Base-by-base conservation (phyloP, 2,113 vertebrate genomes). In the Nannospalax galili region DNA sequence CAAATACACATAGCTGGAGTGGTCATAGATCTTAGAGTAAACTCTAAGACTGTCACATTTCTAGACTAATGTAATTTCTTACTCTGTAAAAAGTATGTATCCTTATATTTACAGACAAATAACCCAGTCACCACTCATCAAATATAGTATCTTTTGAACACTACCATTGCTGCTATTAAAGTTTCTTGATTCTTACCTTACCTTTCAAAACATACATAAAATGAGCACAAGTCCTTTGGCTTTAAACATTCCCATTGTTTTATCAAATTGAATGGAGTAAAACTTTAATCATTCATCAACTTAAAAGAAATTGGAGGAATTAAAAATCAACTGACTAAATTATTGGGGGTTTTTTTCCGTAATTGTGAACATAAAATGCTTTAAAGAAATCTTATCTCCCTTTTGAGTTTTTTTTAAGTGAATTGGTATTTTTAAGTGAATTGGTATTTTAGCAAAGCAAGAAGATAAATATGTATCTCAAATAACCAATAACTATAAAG, bases 391-490 rank as follows among this genome's bases (percentile, higher is more conserved):
- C 10, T 37, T 72, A n/a, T 7, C 35, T 92, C 65, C 72, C 32
- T 91, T 94, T 78, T 77, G 15, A 93, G 95, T 74, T 78, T 87
- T 93, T 92, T 45, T 22, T 52, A 96, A 91, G 56, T 52, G 42
- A 94, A 62, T 69, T 91, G 3, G 6, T 89, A 5, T 81, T 56
- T 70, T n/a, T n/a, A n/a, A n/a, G 26, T 81, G 58, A 93, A 77
- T 81, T 96, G 30, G 73, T 88, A n/a, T 52, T 45, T 32, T 3
- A 11, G 48, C 16, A 72, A 88, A 72, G 32, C 24, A 73, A 45
- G 74, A 72, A 64, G 35, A 80, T 69, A 90, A 91, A 1, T 75
- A 62, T 12, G 35, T 67, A 52, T 11, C 8, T 81, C 42, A 91
- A 62, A 64, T 90, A 74, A 95, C 7, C 77, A 45, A 32, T 6